Evolutionary conservation across 1,140 invertebrate genomes (phyloP), one percentile per base, ranked within the genome.

Genomic region (Metaphire vulgaris): DNA sequence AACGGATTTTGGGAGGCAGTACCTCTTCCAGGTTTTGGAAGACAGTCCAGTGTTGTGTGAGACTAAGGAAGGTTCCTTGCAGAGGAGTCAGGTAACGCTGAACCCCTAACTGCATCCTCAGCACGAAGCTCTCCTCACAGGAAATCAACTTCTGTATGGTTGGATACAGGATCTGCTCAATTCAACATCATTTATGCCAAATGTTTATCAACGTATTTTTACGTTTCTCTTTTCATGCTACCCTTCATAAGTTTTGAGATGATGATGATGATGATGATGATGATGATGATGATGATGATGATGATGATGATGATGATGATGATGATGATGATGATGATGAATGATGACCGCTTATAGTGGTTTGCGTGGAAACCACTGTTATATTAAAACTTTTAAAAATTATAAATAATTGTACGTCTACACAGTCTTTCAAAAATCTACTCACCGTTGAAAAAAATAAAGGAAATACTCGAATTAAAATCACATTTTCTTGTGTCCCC

Each of bases 231-330:
- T 2, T 68, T 21, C 6, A 21, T 68, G 12, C 28, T 0, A 68
- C 2, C 12, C 0, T 68, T 2, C 21, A 68, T 15, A 15, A 29
- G 28, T 68, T 15, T 68, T 15, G 31, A 32, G 33, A n/a, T n/a
- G n/a, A n/a, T n/a, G n/a, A n/a, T n/a, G n/a, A n/a, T n/a, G n/a
- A n/a, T n/a, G n/a, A n/a, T 71, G 69, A 71, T 31, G 69, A 71
- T 31, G 32, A 71, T 71, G 69, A 71, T n/a, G 69, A 71, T 71
- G 69, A 28, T 67, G 69, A 0, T 70, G 69, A 70, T 70, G 69
- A 70, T 31, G 69, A 12, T 70, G 69, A 12, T 70, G 69, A 70
- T 70, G 69, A 70, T 6, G 69, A 31, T 12, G 69, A 70, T 70
- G 69, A 70, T 1, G 69, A 70, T 1, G 69, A 12, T 1, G 69